Base-by-base conservation (phyloP, 1,140 invertebrate species). In the Drosophila erecta region DNA sequence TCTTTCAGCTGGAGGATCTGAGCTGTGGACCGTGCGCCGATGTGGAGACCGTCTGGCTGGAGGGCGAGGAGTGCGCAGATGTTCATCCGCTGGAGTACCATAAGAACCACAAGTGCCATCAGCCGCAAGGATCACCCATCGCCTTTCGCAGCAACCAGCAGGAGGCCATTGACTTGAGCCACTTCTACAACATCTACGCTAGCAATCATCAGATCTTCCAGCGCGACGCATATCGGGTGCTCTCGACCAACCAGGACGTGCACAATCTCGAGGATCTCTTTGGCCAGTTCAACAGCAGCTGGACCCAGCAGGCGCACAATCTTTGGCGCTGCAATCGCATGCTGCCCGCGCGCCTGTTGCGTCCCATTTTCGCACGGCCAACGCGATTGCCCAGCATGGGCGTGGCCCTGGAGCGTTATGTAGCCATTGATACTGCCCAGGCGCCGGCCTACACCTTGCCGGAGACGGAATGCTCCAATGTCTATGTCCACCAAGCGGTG, bases 11-110 rank as follows among this genome's bases (percentile, higher is more conserved):
- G 17, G 90, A 93, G 17, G 94, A 95, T 79, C 94, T 96, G 81
- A 95, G 95, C 75, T 96, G 96, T 77, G 95, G 94, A 92, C 95
- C 95, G 7, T 96, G 96, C 75, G 94, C 94, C 83, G 87, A 93
- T 81, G 93, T 95, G 1, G 92, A 94, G 67, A 94, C 93, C 57
- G 93, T 96, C 46, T 89, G 84, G 84, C 20, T 78, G 15, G 81
- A 81, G 35, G 79, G 55, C n/a, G 84, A 89, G 15, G 64, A 89
- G 44, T 79, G 53, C 4, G 50, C 12, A 0, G 15, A 14, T n/a
- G 40, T 20, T 7, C 24, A 15, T 8, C 46, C 3, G 12, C 14
- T 7, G 6, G 35, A 27, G 24, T 33, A 24, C n/a, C 24, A 46
- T 17, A 20, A 46, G 20, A 22, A 24, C 24, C 46, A 49, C 7